A percentile compares a stretch with the other conserved stretches of the same genome.
These are phyloP conservation scores for Chamaetylas fuelleborni DNA, from an alignment of 2,113 vertebrate species.

Conservation along the genomic window DNA sequence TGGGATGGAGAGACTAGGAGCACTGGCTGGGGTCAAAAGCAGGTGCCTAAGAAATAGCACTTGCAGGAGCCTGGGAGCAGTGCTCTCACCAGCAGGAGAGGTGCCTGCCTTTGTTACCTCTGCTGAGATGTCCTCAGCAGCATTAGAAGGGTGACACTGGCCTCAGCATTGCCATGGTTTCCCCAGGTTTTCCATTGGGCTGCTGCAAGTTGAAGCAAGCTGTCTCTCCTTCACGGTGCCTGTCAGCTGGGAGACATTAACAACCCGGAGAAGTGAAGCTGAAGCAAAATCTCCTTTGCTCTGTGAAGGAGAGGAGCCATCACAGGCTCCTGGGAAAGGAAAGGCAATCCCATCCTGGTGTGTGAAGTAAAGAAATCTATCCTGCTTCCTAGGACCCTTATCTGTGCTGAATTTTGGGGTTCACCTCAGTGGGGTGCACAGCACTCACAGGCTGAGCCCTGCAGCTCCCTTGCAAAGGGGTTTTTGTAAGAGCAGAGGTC, in stretches of 20 bases:
- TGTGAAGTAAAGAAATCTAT: not conserved
- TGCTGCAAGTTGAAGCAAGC: not conserved
- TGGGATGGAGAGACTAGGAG: not conserved
- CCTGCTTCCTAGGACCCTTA: not conserved
- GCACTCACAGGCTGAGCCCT: rapidly evolving
- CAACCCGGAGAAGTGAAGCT: rapidly evolving
- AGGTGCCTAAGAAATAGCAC: not conserved
- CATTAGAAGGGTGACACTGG: not conserved
- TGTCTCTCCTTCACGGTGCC: not conserved
- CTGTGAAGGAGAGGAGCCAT: not conserved
- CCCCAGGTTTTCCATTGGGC: not conserved
- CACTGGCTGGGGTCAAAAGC: not conserved
- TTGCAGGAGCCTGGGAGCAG: not conserved
- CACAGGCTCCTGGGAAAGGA: not conserved
- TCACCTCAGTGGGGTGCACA: not conserved
- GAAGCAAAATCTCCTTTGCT: not conserved
- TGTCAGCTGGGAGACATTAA: not conserved
- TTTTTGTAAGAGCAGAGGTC: not conserved
- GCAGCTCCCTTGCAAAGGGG: not conserved
- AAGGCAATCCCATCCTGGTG: not conserved
- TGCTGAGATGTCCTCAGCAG: not conserved
- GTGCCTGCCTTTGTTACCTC: not conserved
- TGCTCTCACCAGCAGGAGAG: not conserved
- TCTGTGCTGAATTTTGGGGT: rapidly evolving
- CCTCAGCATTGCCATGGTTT: constrained; percentile 6